Percentiles rank a stretch among this genome's conserved stretches.
Conservation (phyloP, 2,113 vertebrate genomes). For the Saccopteryx bilineata region DNA sequence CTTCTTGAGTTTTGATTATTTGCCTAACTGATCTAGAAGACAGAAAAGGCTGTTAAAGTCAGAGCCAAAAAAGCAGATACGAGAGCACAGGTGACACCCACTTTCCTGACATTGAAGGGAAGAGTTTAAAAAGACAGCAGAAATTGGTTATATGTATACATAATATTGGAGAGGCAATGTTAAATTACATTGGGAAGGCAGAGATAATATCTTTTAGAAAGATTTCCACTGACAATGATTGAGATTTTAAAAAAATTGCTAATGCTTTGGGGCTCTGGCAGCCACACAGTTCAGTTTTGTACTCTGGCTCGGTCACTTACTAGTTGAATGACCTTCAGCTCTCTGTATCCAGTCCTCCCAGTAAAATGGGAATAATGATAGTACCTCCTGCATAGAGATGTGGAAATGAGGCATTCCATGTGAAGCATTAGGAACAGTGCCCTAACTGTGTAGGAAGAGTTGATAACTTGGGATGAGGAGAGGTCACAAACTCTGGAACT, state of each 20-base stretch:
- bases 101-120: background rate
- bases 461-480: background rate
- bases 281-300: background rate
- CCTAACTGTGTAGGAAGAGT: background rate
- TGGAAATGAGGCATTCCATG: background rate
- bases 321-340: background rate
- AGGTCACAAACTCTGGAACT: background rate
- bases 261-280: background rate
- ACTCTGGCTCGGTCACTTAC: background rate
- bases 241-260: background rate
- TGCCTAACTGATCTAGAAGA: slow-evolving; percentile 15
- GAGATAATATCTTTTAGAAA: background rate
- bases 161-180: background rate
- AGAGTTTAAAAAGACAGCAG: background rate
- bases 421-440: background rate
- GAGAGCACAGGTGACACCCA: background rate
- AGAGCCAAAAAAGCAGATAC: background rate
- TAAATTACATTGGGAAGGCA: background rate
- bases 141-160: background rate
- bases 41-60: background rate
- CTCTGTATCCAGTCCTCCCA: background rate
- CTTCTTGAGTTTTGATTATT: background rate
- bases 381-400: background rate
- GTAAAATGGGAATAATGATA: background rate
- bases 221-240: background rate